Base-by-base conservation (phyloP, 2,797 vertebrate genomes). In the Gallirallus australis region DNA sequence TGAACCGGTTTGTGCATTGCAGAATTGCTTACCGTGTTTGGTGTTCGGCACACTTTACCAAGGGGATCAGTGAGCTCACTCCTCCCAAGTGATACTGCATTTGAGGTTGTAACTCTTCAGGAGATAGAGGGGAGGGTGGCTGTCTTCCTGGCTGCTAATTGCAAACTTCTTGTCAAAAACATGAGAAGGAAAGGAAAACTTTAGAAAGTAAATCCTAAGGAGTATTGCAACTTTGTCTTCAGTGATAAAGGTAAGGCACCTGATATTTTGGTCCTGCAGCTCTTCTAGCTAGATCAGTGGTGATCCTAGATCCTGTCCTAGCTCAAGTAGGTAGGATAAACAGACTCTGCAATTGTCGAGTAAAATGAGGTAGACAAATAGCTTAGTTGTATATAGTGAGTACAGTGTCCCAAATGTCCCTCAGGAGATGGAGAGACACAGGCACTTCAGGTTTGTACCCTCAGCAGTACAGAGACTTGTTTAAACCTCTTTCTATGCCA, bases 11-110 rank as follows among this genome's bases (percentile, higher is more conserved):
- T 66, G 14, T 30, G 14, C 57, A 33, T 47, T 69, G 52, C 28
- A 40, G n/a, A 82, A 42, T 47, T 72, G 37, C 60, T 65, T 73
- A 23, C 40, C 0, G 0, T 4, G 18, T 80, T 64, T 83, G 53
- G 31, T 78, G 12, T 69, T 84, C 1, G 1, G 59, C 28, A 13
- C 71, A 42, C 47, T 79, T 78, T 71, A 47, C 45, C 16, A n/a
- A 60, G 56, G 54, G 45, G 71, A 33, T 45, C 0, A 0, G 10
- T n/a, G 82, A 64, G 39, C 59, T 57, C 5, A 1, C 5, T 12
- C 18, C 31, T 24, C 27, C 8, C 20, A 37, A 23, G 64, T 21
- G 37, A 68, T 71, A 20, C 16, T 1, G 0, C 12, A 2, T 56
- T 79, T 59, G 42, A 59, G 48, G 14, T 61, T 54, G 16, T 65